Evolutionary conservation across 2,113 vertebrate genomes (phyloP).

Genomic region (Phylloscopus trochilus): DNA sequence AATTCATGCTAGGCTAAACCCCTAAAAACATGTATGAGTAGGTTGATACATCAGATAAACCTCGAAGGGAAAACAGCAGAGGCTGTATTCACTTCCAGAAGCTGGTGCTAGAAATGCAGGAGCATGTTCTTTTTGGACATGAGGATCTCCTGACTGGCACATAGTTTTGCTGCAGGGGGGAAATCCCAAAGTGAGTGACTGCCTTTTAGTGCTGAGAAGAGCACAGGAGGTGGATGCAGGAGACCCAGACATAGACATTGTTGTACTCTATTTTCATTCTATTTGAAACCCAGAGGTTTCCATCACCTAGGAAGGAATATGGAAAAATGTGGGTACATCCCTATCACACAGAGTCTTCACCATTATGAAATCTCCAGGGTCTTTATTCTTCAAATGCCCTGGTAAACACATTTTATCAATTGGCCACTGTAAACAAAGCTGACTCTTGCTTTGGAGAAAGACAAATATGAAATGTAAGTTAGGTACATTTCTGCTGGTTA

Average conservation of each 20-base stretch:
- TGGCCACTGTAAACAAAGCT: neutral
- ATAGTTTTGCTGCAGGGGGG: neutral
- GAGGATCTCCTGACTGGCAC: neutral
- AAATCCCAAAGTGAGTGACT: fast-evolving
- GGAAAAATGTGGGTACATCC: neutral
- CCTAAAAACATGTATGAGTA: neutral
- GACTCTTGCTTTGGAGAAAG: neutral
- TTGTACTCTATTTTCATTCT: neutral
- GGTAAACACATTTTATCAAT: neutral
- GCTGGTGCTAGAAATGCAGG: neutral
- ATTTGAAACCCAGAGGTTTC: neutral
- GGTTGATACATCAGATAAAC: neutral
- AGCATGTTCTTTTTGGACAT: neutral
- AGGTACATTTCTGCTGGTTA: neutral
- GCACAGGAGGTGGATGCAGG: neutral
- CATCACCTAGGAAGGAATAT: neutral
- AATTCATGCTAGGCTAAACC: neutral
- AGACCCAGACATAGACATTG: neutral
- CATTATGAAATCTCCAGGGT: neutral
- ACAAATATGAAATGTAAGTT: neutral
- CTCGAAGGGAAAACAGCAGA: neutral
- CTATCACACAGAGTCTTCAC: neutral
- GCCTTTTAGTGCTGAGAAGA: neutral
- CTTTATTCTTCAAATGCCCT: neutral
- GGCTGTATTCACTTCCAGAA: neutral